Percentiles rank a stretch among this genome's conserved stretches.
Conservation (phyloP, 2,888 invertebrate genomes). For the Dioctria rufipes region DNA sequence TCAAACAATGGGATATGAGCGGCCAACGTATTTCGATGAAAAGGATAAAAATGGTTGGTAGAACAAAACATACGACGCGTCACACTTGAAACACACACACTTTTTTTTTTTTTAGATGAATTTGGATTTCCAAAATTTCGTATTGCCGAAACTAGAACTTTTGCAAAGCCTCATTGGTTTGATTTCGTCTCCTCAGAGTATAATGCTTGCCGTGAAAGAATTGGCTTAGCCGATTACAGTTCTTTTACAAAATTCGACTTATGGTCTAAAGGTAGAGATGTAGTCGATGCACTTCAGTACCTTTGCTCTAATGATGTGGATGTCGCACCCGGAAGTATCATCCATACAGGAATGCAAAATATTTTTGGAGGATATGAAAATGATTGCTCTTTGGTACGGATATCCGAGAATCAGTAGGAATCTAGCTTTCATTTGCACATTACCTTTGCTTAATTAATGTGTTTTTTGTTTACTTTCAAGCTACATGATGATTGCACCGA, state of each 20-base stretch:
- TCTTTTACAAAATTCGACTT: constrained; percentile 97
- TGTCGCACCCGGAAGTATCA: constrained; percentile 92
- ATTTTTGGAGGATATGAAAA: constrained; percentile 96
- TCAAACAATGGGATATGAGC: constrained; percentile 98
- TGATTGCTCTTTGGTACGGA: constrained; percentile 94
- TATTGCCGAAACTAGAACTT: constrained; percentile 86
- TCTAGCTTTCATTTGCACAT: background rate
- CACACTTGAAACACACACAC: too few relatives aligned
- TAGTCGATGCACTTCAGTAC: constrained; percentile 90
- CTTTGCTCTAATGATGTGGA: constrained; percentile 97
- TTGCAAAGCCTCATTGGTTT: constrained; percentile 95
- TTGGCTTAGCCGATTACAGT: constrained; percentile 96
- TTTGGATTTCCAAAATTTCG: constrained; percentile 71
- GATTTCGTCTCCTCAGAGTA: constrained; percentile 91
- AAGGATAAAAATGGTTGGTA: constrained; percentile 70
- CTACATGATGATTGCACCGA: constrained; percentile 98
- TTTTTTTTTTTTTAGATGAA: constrained; percentile 65
- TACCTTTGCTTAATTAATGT: constrained; percentile 63
- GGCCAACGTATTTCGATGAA: constrained; percentile 91
- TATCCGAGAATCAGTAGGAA: constrained; percentile 86
- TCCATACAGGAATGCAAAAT: constrained; percentile 99
- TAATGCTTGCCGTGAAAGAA: constrained; percentile 91
- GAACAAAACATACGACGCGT: background rate
- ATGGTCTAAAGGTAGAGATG: constrained; percentile 91
- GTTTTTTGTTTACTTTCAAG: constrained; percentile 72